Evolutionary conservation across 2,888 invertebrate genomes (phyloP).

Genomic region (Microctonus hyperodae): DNA sequence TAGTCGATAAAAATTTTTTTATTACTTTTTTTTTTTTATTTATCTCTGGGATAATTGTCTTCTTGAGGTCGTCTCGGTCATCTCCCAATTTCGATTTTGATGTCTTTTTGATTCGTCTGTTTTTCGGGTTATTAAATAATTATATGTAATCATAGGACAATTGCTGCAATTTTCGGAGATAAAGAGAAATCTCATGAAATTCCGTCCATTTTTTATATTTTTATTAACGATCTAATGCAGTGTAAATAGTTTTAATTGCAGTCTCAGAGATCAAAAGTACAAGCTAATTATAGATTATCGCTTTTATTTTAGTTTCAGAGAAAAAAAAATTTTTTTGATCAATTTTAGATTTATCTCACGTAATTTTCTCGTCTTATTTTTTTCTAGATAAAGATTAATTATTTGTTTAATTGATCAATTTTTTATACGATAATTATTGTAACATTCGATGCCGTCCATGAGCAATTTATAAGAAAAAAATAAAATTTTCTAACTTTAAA

Average conservation of each 20-base stretch:
- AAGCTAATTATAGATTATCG: background rate
- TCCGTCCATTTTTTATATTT: background rate
- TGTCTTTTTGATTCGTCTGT: background rate
- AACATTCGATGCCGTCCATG: background rate
- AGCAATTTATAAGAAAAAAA: background rate
- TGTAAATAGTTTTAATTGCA: background rate
- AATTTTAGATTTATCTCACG: too few relatives aligned
- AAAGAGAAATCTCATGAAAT: background rate
- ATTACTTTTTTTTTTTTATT: too few relatives aligned
- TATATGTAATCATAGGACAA: too few relatives aligned
- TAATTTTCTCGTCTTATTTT: too few relatives aligned
- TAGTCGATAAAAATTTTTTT: slow-evolving; percentile 43
- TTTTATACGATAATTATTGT: too few relatives aligned
- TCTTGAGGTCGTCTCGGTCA: too few relatives aligned
- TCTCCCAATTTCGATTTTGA: too few relatives aligned
- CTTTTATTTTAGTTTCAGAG: background rate
- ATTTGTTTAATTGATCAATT: too few relatives aligned
- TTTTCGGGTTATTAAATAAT: background rate
- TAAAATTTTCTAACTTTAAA: background rate
- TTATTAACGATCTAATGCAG: background rate
- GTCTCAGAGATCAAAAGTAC: background rate
- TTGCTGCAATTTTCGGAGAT: too few relatives aligned
- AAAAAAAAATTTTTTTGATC: background rate
- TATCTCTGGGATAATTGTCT: too few relatives aligned
- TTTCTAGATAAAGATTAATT: too few relatives aligned